Conservation (phyloP, 1,140 invertebrate species). For the Glossosoma conforme region DNA sequence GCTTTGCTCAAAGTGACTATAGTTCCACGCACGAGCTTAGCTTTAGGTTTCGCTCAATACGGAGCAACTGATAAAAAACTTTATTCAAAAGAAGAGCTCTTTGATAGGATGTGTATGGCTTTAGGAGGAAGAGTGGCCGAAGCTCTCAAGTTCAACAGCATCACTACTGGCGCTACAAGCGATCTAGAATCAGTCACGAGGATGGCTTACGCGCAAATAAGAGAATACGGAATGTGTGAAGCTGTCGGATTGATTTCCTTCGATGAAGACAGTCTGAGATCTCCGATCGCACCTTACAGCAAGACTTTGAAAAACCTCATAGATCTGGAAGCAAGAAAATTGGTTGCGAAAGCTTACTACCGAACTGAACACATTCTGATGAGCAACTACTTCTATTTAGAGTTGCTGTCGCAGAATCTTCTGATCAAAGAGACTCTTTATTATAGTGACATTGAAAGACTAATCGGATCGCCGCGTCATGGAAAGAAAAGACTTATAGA, state of each 20-base stretch:
- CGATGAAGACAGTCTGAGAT: slow-evolving; percentile 59
- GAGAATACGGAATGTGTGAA: slow-evolving; percentile 85
- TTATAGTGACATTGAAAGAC: slow-evolving; percentile 80
- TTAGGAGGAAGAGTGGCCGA: slow-evolving; percentile 91
- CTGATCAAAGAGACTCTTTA: slow-evolving; percentile 86
- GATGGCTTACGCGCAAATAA: slow-evolving; percentile 82
- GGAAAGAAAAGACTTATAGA: slow-evolving; percentile 71
- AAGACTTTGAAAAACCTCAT: slow-evolving; percentile 77
- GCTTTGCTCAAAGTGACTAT: slow-evolving; percentile 90
- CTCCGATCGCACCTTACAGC: slow-evolving; percentile 70
- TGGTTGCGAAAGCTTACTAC: slow-evolving; percentile 78
- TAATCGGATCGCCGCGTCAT: slow-evolving; percentile 87
- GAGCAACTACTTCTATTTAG: slow-evolving; percentile 78
- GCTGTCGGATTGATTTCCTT: slow-evolving; percentile 78
- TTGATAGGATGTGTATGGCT: slow-evolving; percentile 94
- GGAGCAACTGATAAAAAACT: slow-evolving; percentile 77
- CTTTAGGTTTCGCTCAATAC: slow-evolving; percentile 93
- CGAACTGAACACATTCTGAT: slow-evolving; percentile 74
- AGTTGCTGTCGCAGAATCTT: slow-evolving; percentile 77
- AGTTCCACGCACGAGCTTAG: slow-evolving; percentile 67
- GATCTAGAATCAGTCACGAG: slow-evolving; percentile 94
- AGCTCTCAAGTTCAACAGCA: slow-evolving; percentile 79
- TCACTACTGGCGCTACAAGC: slow-evolving; percentile 91
- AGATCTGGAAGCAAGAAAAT: slow-evolving; percentile 74
- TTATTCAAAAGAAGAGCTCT: slow-evolving; percentile 87